Evolutionary conservation across 2,888 invertebrate genomes (phyloP), one percentile per base, ranked within the genome.

Genomic region (Phaedon cochleariae): DNA sequence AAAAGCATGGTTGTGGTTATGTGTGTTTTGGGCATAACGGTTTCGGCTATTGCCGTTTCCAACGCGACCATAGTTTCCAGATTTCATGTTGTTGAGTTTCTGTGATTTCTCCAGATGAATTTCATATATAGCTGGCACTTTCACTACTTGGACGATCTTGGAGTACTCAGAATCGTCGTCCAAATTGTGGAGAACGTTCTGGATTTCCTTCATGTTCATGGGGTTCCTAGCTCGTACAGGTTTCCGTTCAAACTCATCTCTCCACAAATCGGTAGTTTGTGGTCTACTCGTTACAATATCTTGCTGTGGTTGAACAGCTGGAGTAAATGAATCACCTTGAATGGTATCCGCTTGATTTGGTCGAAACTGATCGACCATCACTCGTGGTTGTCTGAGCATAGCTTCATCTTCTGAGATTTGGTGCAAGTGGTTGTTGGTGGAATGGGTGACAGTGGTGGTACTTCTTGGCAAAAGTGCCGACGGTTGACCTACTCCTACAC

Each of bases 91-190:
- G 4, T 26, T 7, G 26, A 26, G 26, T 7, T 26, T 26, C 7
- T 26, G 26, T 26, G 26, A 5, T 26, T 69, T 66, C 63, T 76
- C 76, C 12, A 77, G 59, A 61, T 77, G 77, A 18, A 77, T 70
- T 57, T 77, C 77, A 59, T 77, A 77, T 6, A 77, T 69, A 0
- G 77, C 77, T 7, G 77, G 77, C 7, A 77, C 76, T 69, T 75
- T 75, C 1, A 77, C 66, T 10, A 77, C 74, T 66, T 76, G 76
- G 7, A 73, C 63, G 15, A 75, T 68, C 55, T 69, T 71, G 1
- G 71, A 67, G 21, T 64, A 62, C 9, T 60, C 63, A 17, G 63
- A 52, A 10, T 54, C 59, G 10, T 48, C 26, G 18, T 67, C 68
- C 10, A 72, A 41, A 9, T 64, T 64, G 26, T 45, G 63, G 7